phyloP scores from a whole-genome alignment of 2,797 vertebrate species.

The Thunnus albacares region DNA sequence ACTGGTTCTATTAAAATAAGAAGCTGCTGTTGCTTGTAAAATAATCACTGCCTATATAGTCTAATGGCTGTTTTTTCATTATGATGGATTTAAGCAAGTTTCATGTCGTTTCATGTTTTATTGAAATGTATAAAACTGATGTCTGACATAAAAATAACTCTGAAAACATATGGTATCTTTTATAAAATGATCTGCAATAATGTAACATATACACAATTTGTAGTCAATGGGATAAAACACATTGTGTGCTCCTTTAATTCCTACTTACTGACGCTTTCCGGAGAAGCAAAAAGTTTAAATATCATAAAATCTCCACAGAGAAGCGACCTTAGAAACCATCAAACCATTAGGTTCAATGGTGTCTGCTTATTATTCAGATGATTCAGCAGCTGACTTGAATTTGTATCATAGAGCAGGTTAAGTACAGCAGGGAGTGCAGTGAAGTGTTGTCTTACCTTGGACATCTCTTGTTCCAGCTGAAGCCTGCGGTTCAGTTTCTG shows the following conservation, averaged over 20 bases:
- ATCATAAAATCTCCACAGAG: too few relatives aligned
- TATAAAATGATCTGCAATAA: background rate
- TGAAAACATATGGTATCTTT: background rate
- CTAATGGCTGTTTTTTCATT: background rate
- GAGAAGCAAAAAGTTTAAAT: background rate
- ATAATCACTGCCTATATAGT: background rate
- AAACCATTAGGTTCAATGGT: too few relatives aligned
- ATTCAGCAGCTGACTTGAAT: background rate
- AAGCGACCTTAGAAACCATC: too few relatives aligned
- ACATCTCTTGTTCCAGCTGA: slow-evolving; percentile 98
- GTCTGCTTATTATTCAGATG: background rate
- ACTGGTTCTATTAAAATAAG: background rate
- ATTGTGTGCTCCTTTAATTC: background rate
- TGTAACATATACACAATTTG: background rate
- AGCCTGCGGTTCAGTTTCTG: slow-evolving; percentile 96
- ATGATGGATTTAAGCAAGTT: background rate
- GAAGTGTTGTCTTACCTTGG: slow-evolving; percentile 87
- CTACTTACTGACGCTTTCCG: background rate
- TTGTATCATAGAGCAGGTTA: background rate
- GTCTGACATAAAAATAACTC: background rate
- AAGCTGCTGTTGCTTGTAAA: background rate
- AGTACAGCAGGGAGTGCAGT: background rate
- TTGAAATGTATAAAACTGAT: background rate
- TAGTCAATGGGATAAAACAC: background rate
- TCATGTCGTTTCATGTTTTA: background rate